Base-by-base conservation (phyloP, 1,140 invertebrate genomes). In the Bombus ignitus region DNA sequence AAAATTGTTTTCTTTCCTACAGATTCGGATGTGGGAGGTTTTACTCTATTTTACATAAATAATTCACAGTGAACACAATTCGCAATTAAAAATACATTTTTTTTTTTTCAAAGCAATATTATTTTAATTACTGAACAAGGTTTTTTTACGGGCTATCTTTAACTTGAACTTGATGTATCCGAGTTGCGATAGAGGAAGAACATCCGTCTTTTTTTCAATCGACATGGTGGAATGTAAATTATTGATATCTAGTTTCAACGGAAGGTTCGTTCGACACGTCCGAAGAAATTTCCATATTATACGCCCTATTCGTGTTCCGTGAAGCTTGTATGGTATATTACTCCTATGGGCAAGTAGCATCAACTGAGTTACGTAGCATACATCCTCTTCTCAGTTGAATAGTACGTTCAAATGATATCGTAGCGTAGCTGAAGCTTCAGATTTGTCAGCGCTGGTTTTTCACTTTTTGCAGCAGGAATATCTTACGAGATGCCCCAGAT, bases 271-370 rank as follows among this genome's bases (percentile, higher is more conserved):
- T 65, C n/a, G 53, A 65, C 25, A 25, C n/a, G n/a, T 35, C 39
- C n/a, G 22, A 68, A 42, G 62, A 79, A 66, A 79, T 79, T 68
- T 68, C 42, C 32, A 42, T 22, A 35, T 68, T 68, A 79, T n/a
- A 80, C 44, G 44, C 65, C 35, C 78, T 80, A 80, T 80, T 80
- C 78, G 42, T 80, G 78, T 70, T 70, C 78, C 12, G 32, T 25
- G 65, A 53, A 68, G 42, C 65, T 70, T 44, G 44, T 6, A 70
- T 22, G 4, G 42, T 47, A 44, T 44, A 79, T 66, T 79, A 65
- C 77, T 12, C 32, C 42, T 79, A 68, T 28, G 28, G 39, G 39
- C 39, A 65, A 66, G n/a, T 68, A 42, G 25, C 59, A 53, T 70
- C 44, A 66, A 35, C 35, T 37, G 78, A 80, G 42, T 80, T 80